phyloP scores from a whole-genome alignment of 2,113 vertebrate species.

The Platycercus adscitus region DNA sequence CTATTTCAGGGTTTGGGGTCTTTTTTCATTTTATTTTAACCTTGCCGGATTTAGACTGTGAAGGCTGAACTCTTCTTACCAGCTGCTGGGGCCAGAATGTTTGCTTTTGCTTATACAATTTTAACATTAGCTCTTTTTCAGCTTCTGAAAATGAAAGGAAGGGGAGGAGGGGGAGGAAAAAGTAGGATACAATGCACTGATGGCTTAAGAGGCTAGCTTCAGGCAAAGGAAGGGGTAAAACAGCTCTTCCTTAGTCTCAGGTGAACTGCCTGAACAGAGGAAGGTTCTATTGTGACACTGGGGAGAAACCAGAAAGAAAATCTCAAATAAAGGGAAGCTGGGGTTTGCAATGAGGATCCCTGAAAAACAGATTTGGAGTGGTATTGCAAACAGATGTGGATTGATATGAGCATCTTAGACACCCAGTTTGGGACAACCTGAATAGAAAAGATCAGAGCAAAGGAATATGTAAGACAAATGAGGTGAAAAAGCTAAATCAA shows the following conservation, averaged over 20 bases:
- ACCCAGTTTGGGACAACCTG: accelerated
- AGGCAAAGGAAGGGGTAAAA: not conserved
- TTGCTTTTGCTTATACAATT: not conserved
- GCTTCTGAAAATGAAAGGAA: not conserved
- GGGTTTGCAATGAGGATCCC: not conserved
- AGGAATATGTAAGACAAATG: not conserved
- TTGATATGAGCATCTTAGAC: not conserved
- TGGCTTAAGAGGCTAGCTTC: not conserved
- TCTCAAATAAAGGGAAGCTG: not conserved
- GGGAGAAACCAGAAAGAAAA: not conserved
- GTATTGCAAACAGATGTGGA: not conserved
- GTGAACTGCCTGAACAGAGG: not conserved
- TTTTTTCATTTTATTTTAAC: not conserved
- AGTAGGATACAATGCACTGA: accelerated
- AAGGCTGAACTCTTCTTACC: not conserved
- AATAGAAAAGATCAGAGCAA: not conserved
- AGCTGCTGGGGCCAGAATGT: not conserved
- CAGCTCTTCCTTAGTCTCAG: not conserved
- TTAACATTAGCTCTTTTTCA: not conserved
- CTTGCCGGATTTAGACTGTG: not conserved
- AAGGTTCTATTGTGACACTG: accelerated
- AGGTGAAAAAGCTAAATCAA: not conserved
- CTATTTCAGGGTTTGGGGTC: not conserved
- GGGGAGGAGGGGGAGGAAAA: not conserved
- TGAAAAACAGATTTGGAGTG: not conserved